Base-by-base conservation (phyloP, 2,888 invertebrate species). In the Tetramorium bicarinatum region DNA sequence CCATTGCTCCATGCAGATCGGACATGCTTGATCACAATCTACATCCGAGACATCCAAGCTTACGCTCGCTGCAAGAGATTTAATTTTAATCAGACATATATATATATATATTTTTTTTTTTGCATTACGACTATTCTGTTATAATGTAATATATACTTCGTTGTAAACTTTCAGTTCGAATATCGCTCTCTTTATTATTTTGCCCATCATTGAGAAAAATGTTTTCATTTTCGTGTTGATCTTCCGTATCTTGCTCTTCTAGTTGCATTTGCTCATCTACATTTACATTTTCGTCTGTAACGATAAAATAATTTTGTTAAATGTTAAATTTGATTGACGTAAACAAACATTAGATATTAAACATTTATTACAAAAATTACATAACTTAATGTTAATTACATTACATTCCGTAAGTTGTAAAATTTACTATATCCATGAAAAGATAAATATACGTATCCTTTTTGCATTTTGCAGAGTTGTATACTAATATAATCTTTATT, bases 1-100 rank as follows among this genome's bases (percentile, higher is more conserved):
- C 98, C 98, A 99, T 3, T 96, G 95, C 80, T 99, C 99, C 87
- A 98, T 95, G 93, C 99, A 99, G 87, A 99, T 99, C 0, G 98
- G 97, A 91, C 99, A 99, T 0, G 96, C 96, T 91, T 96, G 96
- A 0, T 97, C 97, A 71, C 97, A 97, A 64, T 96, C 96, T 38
- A 79, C 0, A 13, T 89, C 81, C 11, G 83, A 81, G 1, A 83
- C 74, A 87, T 92, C 62, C 88, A 91, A 38, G 44, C 84, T 87
- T 34, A 71, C 77, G 15, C 85, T 83, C 41, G 38, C 77, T 66
- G 7, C 18, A 18, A 47, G 3, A 11, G 13, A 81, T 47, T 64
- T 62, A 81, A 62, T 54, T 75, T 54, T 75, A 52, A 8, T 72
- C 2, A 67, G 6, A 54, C 11, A 44, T 38, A 21, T 56, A 21